Evolutionary conservation across 2,888 invertebrate species (phyloP), one percentile per base, ranked within the genome.

Genomic region (Euproctis similis): DNA sequence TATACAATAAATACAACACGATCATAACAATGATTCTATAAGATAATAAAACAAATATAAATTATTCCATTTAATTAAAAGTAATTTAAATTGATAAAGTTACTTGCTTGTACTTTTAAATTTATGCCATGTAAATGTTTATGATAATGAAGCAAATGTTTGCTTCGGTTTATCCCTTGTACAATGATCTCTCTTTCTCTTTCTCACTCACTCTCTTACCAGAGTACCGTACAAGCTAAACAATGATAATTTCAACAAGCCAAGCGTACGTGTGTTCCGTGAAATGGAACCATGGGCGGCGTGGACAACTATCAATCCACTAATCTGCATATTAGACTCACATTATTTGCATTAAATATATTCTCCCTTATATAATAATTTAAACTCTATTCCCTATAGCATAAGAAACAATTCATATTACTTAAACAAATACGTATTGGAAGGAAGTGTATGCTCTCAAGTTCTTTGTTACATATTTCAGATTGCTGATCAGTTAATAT

Each of bases 321-420:
- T 74, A 71, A 81, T 80, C 73, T 78, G 64, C 78, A 80, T 80
- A 76, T 69, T 63, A 58, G 65, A 59, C 59, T 53, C 59, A 58
- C 57, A 52, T 53, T 51, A 52, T 45, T 50, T 49, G 45, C 36
- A 39, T 38, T 40, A 39, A 39, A 39, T 34, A n/a, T n/a, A n/a
- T n/a, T n/a, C n/a, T n/a, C n/a, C n/a, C n/a, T n/a, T n/a, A n/a
- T n/a, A n/a, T n/a, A n/a, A n/a, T n/a, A n/a, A n/a, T n/a, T n/a
- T n/a, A n/a, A n/a, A n/a, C n/a, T n/a, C n/a, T n/a, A n/a, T n/a
- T n/a, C n/a, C n/a, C n/a, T n/a, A n/a, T n/a, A n/a, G n/a, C n/a
- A n/a, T n/a, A n/a, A n/a, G n/a, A n/a, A n/a, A n/a, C n/a, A n/a
- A n/a, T n/a, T n/a, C n/a, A n/a, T n/a, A n/a, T n/a, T n/a, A n/a